Evolutionary conservation across 1,140 invertebrate genomes (phyloP).

Genomic region (Drosophila arizonae): DNA sequence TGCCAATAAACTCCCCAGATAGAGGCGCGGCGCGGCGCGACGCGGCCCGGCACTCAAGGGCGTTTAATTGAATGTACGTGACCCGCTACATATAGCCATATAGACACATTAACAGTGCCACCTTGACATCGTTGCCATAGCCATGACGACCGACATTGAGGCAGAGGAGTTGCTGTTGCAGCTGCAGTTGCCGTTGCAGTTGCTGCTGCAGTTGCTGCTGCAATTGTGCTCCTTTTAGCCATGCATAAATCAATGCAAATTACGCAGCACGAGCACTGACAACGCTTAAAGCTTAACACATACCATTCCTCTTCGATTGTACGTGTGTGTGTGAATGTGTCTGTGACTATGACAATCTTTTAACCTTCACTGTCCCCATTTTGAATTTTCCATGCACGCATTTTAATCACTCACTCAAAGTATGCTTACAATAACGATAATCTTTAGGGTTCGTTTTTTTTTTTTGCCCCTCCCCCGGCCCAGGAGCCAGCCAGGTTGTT

Average conservation of each 20-base stretch:
- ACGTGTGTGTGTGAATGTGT: background rate
- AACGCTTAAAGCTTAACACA: conserved; percentile 67
- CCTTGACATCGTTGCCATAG: conserved; percentile 65
- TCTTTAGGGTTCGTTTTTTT: conserved; percentile 40
- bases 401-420: conserved; percentile 80
- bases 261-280: conserved; percentile 60
- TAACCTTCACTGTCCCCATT: conserved; percentile 41
- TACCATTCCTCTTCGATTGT: conserved; percentile 12
- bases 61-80: conserved; percentile 81
- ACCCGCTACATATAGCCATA: conserved; percentile 57
- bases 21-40: conserved; percentile 49
- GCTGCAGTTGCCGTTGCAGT: conserved; percentile 23
- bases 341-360: conserved; percentile 51
- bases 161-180: conserved; percentile 1
- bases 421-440: conserved; percentile 71
- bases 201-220: conserved; percentile 24
- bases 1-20: conserved; percentile 65
- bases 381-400: conserved; percentile 55
- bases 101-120: conserved; percentile 76
- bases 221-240: conserved; percentile 31
- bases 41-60: conserved; percentile 69
- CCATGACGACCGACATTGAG: conserved; percentile 23
- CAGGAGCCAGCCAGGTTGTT: conserved; percentile 9
- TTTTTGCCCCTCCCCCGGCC: conserved; percentile 11
- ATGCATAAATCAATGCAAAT: conserved; percentile 75